Evolutionary conservation across 2,888 invertebrate genomes (phyloP), one percentile per base, ranked within the genome.

Genomic region (Campoplex capitator): DNA sequence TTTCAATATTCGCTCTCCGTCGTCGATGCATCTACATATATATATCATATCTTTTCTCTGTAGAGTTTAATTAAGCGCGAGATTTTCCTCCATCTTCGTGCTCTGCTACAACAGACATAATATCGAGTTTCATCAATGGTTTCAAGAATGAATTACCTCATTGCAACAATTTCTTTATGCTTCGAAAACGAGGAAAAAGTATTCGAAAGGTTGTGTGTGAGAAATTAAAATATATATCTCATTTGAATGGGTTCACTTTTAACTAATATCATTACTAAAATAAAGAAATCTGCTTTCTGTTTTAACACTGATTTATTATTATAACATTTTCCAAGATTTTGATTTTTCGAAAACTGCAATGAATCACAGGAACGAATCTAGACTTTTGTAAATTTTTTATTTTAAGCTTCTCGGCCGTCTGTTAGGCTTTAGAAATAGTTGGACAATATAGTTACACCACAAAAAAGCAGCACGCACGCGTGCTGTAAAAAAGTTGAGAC

Each of bases 51-150:
- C 23, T 70, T 45, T 18, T 67, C 28, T 32, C 65, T 67, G 45
- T 16, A 23, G 45, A 77, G 35, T 18, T 85, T 77, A 73, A 77
- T 85, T 67, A 77, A 85, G 56, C 68, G 65, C 38, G 48, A 45
- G 67, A 77, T 45, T 81, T 74, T 38, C 28, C 54, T 56, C n/a
- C 8, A 28, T 62, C 11, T 9, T 6, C 32, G 51, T 16, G 42
- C 48, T 35, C 7, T 9, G 28, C 38, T 70, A 9, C 45, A 51
- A 71, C 54, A 51, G 13, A 77, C 23, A 83, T 56, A 38, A 2
- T 48, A 58, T 71, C 38, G 38, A 38, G 62, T 76, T 70, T 68
- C n/a, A 76, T 70, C 28, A 83, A 70, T 38, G 32, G 32, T 62
- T 45, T 16, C n/a, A 16, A 75, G 28, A 58, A 42, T 54, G 23